Evolutionary conservation across 2,888 invertebrate genomes (phyloP).

Genomic region (Caenorhabditis japonica): DNA sequence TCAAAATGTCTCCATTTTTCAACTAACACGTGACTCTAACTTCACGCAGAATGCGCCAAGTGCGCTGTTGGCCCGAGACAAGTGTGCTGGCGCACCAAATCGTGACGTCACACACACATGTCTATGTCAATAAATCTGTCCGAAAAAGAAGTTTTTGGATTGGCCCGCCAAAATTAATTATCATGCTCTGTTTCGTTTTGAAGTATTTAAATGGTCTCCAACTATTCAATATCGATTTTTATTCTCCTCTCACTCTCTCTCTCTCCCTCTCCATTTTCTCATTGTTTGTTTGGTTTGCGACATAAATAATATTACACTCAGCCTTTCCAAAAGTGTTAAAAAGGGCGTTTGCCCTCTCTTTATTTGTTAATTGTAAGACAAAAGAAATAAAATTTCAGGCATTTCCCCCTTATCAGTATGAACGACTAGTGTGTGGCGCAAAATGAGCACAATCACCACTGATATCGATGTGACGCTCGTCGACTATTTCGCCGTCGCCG

Average conservation of each 20-base stretch:
- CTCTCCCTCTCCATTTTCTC: no score
- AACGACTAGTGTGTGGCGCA: conserved; percentile 35
- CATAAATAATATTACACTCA: no score
- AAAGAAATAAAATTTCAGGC: not conserved
- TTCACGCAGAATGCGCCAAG: conserved; percentile 25
- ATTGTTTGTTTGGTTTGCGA: no score
- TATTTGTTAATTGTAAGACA: not conserved
- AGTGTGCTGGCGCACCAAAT: conserved; percentile 26
- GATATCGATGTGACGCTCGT: conserved; percentile 69
- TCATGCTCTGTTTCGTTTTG: no score
- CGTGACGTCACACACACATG: conserved; percentile 34
- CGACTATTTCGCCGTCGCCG: conserved; percentile 75
- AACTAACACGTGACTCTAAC: no score
- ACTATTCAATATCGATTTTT: no score
- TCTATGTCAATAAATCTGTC: conserved; percentile 50
- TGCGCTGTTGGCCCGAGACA: conserved; percentile 16
- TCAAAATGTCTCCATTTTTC: no score
- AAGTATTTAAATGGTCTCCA: no score
- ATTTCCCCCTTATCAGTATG: conserved; percentile 29
- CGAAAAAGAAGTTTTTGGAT: no score
- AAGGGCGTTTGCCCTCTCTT: conserved; percentile 11
- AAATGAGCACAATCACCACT: conserved; percentile 37
- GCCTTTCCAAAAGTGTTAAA: no score
- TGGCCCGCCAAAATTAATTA: no score
- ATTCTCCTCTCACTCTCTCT: no score